Base-by-base conservation (phyloP, 1,140 invertebrate species). In the Orius insidiosus region DNA sequence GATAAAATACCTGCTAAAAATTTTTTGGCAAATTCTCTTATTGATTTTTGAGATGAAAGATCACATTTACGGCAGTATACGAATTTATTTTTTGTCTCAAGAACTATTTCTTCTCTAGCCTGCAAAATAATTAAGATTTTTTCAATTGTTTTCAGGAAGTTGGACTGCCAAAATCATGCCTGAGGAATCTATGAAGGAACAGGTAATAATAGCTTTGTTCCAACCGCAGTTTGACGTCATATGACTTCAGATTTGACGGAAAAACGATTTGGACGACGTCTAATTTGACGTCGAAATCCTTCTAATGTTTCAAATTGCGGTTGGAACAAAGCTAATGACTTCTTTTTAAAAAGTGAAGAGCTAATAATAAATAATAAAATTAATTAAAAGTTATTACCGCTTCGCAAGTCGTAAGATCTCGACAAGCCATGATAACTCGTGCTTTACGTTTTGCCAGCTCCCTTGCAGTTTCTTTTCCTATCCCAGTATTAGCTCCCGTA, bases 1-100 rank as follows among this genome's bases (percentile, higher is more conserved):
- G 24, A n/a, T 24, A 47, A 39, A 16, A 31, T 47, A 57, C 55
- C 54, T 56, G 53, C 52, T 45, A 53, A 49, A 15, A 59, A 65
- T 61, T 56, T 60, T 1, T 75, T 56, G 0, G 73, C 82, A 72
- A 92, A 92, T 11, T 73, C 58, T 37, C 72, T 63, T 46, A 92
- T 75, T 35, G 85, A 90, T 45, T 75, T 63, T 47, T 80, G 68
- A 10, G 80, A 85, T 45, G 81, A 70, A 46, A 92, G 70, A 63
- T 93, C 85, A 68, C 82, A 85, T 59, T 73, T 60, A 55, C 83
- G 63, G 66, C 85, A 87, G 53, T 82, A 84, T 32, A 88, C 68
- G 57, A 78, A 76, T 58, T 82, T 80, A 58, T 89, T 90, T 52
- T 62, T 64, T 1, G 81, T 80, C 45, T 75, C 69, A 38, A 80